Evolutionary conservation across 1,140 invertebrate species (phyloP).

Genomic region (Octopus bimaculoides): DNA sequence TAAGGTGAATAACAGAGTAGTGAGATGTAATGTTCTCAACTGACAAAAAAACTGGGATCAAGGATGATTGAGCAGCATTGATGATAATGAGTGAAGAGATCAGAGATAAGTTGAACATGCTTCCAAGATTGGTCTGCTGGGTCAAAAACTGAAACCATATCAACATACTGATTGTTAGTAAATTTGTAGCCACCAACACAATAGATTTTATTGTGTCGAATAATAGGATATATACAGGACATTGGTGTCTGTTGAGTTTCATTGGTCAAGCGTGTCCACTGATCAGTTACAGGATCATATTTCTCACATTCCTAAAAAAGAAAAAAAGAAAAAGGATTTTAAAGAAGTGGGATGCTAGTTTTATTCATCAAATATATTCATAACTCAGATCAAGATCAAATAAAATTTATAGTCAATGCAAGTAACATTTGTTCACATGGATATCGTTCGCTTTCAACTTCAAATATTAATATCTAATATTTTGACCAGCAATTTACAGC

Average conservation of each 20-base stretch:
- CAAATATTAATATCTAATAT: too few relatives aligned
- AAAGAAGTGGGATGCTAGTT: too few relatives aligned
- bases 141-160: constrained; percentile 4
- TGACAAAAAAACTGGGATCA: constrained; percentile 4
- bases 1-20: too few relatives aligned
- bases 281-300: neutral
- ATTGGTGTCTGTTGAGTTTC: neutral
- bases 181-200: constrained; percentile 4
- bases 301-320: neutral
- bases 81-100: neutral
- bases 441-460: too few relatives aligned
- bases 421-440: too few relatives aligned
- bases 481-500: too few relatives aligned
- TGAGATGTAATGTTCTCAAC: neutral
- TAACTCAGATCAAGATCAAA: too few relatives aligned
- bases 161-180: neutral
- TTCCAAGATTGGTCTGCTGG: neutral
- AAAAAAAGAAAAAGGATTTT: neutral
- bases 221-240: neutral
- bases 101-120: neutral
- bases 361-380: too few relatives aligned
- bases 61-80: neutral
- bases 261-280: neutral
- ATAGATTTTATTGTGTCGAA: constrained; percentile 3
- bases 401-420: too few relatives aligned